Base-by-base conservation (phyloP, 23 tunicate species). In the Halocynthia aurantium region DNA sequence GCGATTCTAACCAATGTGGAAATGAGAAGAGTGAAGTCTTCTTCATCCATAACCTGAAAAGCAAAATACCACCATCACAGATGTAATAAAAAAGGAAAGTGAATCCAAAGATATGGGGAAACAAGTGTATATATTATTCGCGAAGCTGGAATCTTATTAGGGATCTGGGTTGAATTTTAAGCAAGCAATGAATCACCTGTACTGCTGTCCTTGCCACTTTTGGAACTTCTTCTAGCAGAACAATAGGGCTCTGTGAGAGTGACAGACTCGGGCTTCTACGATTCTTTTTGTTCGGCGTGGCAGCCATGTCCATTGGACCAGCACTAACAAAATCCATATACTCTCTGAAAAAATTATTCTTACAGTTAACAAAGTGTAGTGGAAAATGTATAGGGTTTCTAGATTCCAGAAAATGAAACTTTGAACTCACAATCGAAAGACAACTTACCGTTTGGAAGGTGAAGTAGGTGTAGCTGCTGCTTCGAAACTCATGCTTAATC, bases 391-490 rank as follows among this genome's bases (percentile, higher is more conserved):
- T 31, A 31, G 44, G 44, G 44, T 31, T 31, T 31, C 44, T 31
- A 31, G 44, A 31, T 31, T 31, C 44, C 4, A 31, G 4, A 31
- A 31, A 31, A 31, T 31, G 1, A 31, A 31, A 31, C 4, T 31
- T 31, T 31, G 44, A 31, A 31, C 44, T 31, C 4, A 31, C 44
- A 1, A 31, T 31, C 44, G 4, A 31, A 31, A 0, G 44, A 31
- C 44, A n/a, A 18, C 71, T 52, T 73, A 86, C 92, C 92, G 52
- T 70, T 86, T 86, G 8, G 83, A 50, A 8, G 92, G 92, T 15
- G 92, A 86, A 12, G 85, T 61, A 8, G 93, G 93, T 17, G 93
- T 83, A 15, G 85, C 93, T 8, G 93, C 93, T 8, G 85, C 92
- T 86, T 86, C 92, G 5, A 81, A 81, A 17, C 85, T 82, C 40